Conservation (phyloP, 2,888 invertebrate genomes). For the Drosophila rubida region DNA sequence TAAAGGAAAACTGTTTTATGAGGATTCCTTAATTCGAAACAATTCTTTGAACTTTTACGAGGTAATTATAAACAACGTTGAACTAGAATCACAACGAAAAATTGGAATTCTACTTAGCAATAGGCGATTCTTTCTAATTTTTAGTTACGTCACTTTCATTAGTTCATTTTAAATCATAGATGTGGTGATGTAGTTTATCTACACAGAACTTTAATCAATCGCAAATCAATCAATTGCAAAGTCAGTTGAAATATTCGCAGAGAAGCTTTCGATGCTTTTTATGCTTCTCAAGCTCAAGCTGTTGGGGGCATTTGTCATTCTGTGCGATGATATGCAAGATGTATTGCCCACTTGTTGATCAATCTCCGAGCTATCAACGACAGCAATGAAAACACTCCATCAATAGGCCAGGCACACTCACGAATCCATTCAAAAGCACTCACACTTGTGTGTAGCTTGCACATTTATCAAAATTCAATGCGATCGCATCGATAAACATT, state of each 20-base stretch:
- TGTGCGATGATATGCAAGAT: constrained; percentile 1
- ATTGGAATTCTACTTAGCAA: no score
- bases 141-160: no score
- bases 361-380: constrained; percentile 15
- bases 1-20: no score
- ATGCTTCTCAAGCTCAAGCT: background rate
- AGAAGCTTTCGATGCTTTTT: background rate
- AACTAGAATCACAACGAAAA: background rate
- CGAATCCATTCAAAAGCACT: constrained; percentile 22
- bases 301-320: constrained; percentile 8
- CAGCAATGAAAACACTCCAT: constrained; percentile 9
- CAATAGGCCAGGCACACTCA: constrained; percentile 35
- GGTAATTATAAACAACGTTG: no score
- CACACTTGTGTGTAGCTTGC: constrained; percentile 4
- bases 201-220: background rate
- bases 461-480: constrained; percentile 54
- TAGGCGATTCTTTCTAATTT: no score
- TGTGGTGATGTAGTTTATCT: background rate
- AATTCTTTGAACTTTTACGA: no score
- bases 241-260: background rate
- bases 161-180: no score
- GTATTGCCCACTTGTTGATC: constrained; percentile 34
- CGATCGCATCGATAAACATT: constrained; percentile 48
- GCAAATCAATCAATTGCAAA: background rate
- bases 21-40: no score